Evolutionary conservation across 2,888 invertebrate species (phyloP).

Genomic region (Alviniconcha strummeri): DNA sequence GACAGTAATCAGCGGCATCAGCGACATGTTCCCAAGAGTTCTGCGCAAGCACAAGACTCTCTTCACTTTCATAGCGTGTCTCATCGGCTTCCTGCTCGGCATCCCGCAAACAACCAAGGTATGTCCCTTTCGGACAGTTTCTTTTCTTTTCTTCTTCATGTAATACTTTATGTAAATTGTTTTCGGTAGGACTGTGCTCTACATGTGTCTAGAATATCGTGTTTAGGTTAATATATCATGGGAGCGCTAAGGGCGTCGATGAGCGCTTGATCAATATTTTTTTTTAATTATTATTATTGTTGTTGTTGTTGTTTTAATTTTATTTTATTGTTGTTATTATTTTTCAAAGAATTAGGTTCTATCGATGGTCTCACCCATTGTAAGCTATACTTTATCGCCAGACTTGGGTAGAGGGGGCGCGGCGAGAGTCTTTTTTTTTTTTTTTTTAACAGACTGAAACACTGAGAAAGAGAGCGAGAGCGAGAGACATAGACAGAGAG

Average conservation of each 20-base stretch:
- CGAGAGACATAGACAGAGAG: conserved; percentile 1
- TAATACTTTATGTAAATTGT: not conserved
- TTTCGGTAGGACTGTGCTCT: too few relatives aligned
- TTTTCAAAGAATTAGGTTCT: too few relatives aligned
- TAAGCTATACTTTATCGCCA: too few relatives aligned
- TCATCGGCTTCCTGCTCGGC: conserved; percentile 64
- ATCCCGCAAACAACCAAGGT: conserved; percentile 68
- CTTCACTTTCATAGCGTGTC: conserved; percentile 61
- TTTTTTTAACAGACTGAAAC: too few relatives aligned
- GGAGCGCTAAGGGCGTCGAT: too few relatives aligned
- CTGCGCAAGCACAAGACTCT: conserved; percentile 57
- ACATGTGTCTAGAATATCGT: too few relatives aligned
- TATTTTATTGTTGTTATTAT: too few relatives aligned
- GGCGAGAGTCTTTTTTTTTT: not conserved
- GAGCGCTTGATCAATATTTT: too few relatives aligned
- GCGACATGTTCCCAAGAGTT: conserved; percentile 62
- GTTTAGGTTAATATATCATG: too few relatives aligned
- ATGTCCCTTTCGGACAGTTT: not conserved
- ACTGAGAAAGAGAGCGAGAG: not conserved
- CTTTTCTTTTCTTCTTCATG: not conserved
- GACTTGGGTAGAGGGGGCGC: not conserved
- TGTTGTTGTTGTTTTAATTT: too few relatives aligned
- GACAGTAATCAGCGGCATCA: conserved; percentile 65
- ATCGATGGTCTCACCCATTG: too few relatives aligned
- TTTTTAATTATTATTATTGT: too few relatives aligned